Base-by-base conservation (phyloP, 2,888 invertebrate species). In the Drosophila neutralis region DNA sequence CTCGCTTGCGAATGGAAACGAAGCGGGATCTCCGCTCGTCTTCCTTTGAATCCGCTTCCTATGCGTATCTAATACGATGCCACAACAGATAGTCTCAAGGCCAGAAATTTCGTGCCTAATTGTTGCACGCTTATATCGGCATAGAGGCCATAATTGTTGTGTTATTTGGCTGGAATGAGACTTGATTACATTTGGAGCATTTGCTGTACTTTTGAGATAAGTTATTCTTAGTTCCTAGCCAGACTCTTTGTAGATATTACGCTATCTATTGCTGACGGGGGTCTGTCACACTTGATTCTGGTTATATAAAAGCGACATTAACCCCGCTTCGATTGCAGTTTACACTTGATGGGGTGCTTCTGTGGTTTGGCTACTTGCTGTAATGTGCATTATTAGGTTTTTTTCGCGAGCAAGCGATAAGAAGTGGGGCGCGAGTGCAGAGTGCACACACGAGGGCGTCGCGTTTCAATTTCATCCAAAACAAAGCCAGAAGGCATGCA, bases 371-470 rank as follows among this genome's bases (percentile, higher is more conserved):
- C 24, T 77, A 80, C 80, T 81, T 80, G 80, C 73, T 68, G 48
- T 60, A 74, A 77, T 74, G 67, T 62, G 59, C 63, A 74, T 64
- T 72, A 66, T 57, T 68, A 67, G 57, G 33, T 52, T 49, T 27
- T 66, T 62, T 52, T 49, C n/a, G 29, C 15, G 63, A 38, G 67
- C 73, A 52, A 67, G 83, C 73, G 73, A 82, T 78, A 81, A 73
- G 73, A 84, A 85, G 48, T 85, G 83, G 88, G 73, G 53, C 83
- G 74, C 85, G 13, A 56, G 38, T 63, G 68, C 60, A 63, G 73
- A 76, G 73, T 78, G 76, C 73, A 51, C 15, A 80, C 59, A 68
- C 74, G 77, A 65, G 70, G 68, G 84, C 69, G 70, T 71, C 76
- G 68, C 64, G 77, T 74, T 66, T 51, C 78, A 35, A 48, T 58